Base-by-base conservation (phyloP, 1,140 invertebrate genomes). In the Helicoverpa armigera region DNA sequence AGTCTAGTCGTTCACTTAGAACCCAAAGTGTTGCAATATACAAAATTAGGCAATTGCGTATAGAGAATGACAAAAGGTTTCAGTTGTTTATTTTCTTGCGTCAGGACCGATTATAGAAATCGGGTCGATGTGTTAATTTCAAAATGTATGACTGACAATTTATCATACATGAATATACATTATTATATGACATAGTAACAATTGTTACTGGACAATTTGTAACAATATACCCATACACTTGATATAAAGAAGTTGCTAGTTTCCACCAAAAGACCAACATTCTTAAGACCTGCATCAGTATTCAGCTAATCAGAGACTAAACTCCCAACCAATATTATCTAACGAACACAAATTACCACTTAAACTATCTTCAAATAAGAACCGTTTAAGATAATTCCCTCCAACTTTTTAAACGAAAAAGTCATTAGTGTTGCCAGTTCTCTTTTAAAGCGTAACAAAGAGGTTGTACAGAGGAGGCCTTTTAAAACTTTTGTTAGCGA, bases 371-470 rank as follows among this genome's bases (percentile, higher is more conserved):
- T 14, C 50, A 65, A 65, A 76, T 50, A 18, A 23, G 29, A 54
- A 77, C 50, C 29, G 51, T 77, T 77, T 77, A 77, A 77, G 61
- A 54, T 54, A 77, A 77, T 77, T 61, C 16, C 75, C 75, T 1
- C 18, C 12, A 77, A 77, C 74, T 65, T 65, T 65, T 77, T 61
- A 54, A 74, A 77, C 61, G 29, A 35, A 77, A 53, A 77, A 65
- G 18, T 29, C 75, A 77, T 77, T 77, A 77, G 75, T 61, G 58
- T 43, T 35, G 16, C 51, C 60, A 61, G 75, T 56, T 48, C 60
- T 51, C 60, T 43, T 56, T 31, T 48, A 65, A 18, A 43, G 35
- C 4, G 23, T 43, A 31, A 77, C 60, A 77, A 67, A 77, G 61
- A 67, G 75, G 4, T 18, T 72, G 12, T 14, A 75, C 10, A 56